These are phyloP conservation scores for Acrocera orbiculus DNA, from an alignment of 2,888 invertebrate species.

Conservation along the genomic window DNA sequence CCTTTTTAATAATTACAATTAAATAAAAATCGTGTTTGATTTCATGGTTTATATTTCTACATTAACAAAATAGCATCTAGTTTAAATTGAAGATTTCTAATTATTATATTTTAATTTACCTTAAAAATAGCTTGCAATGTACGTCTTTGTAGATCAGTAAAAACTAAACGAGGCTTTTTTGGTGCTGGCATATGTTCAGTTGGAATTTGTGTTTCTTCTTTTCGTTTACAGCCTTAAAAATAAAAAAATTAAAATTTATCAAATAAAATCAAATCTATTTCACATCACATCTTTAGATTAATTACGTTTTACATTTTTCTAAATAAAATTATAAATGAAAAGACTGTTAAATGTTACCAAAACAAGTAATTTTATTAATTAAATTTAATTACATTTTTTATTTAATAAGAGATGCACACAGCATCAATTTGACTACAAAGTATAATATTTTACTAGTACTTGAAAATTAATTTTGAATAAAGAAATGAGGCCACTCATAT, in stretches of 20 bases:
- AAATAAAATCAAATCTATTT: slow-evolving; percentile 10
- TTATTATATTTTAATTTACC: slow-evolving; percentile 34
- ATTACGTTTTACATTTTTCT: no score
- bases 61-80: background rate
- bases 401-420: slow-evolving; percentile 2
- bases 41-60: background rate
- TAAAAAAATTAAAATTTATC: slow-evolving; percentile 9
- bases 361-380: background rate
- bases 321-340: no score
- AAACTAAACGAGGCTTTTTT: slow-evolving; percentile 99
- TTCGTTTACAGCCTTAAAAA: slow-evolving; percentile 79
- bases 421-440: no score
- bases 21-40: background rate
- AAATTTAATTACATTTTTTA: slow-evolving; percentile 1
- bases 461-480: no score
- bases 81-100: background rate
- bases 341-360: no score
- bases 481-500: no score
- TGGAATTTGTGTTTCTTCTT: slow-evolving; percentile 74
- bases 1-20: no score
- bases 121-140: slow-evolving; percentile 99
- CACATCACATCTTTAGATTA: no score
- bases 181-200: slow-evolving; percentile 76
- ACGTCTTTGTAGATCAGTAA: slow-evolving; percentile 99
- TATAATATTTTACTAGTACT: no score